Conservation (phyloP, 2,797 vertebrate species). For the Epinephelus coioides region DNA sequence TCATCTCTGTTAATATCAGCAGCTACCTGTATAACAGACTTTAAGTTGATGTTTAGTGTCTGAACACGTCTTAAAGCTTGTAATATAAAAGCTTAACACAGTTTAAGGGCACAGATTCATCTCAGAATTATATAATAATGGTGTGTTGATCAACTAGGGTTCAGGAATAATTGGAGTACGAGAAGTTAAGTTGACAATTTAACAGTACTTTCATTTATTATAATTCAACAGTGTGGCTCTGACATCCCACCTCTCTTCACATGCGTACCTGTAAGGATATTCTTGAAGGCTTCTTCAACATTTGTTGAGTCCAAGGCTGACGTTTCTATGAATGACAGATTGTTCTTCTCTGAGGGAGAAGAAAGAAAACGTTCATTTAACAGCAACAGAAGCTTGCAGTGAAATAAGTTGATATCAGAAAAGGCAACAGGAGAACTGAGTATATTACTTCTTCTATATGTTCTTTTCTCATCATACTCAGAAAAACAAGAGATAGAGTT, state of each 20-base stretch:
- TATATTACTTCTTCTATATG: neutral
- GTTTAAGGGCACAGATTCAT: neutral
- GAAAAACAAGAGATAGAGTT: neutral
- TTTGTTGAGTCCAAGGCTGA: constrained; percentile 99
- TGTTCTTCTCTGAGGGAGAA: constrained; percentile 93
- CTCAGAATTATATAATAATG: neutral
- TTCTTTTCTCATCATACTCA: neutral
- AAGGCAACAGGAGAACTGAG: neutral
- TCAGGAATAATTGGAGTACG: neutral
- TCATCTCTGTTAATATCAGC: neutral
- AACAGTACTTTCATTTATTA: neutral
- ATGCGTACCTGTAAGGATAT: constrained; percentile 94
- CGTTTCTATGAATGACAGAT: constrained; percentile 98
- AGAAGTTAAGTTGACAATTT: neutral
- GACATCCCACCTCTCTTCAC: constrained; percentile 11
- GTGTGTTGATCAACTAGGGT: neutral
- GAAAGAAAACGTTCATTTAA: constrained; percentile 16
- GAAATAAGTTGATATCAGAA: neutral
- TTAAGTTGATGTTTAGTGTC: neutral
- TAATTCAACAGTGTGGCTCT: neutral
- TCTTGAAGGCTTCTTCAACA: constrained; percentile 98
- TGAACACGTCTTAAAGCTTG: neutral
- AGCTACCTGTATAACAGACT: neutral
- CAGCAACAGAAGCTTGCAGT: neutral
- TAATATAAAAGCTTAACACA: neutral